Evolutionary conservation across 2,113 vertebrate species (phyloP).

Genomic region (Ovis aries): ARS-UI_Ramb_v3.0 NC_056064.1:32205001-32205500

Average conservation of each 20-base stretch:
- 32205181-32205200: background rate
- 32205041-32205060: background rate
- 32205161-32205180: background rate
- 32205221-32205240: background rate
- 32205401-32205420: background rate
- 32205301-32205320: background rate
- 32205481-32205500: background rate
- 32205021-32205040: background rate
- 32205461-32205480: background rate
- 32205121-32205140: background rate
- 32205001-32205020: background rate
- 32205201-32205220: background rate
- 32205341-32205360: background rate
- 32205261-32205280: background rate
- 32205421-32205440: background rate
- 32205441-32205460: background rate
- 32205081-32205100: background rate
- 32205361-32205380: background rate
- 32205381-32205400: background rate
- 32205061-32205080: background rate
- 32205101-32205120: background rate
- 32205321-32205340: background rate
- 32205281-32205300: fast-evolving
- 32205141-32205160: background rate
- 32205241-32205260: background rate